Base-by-base conservation (phyloP, 1,140 invertebrate genomes). In the Drosophila kurseongensis region DNA sequence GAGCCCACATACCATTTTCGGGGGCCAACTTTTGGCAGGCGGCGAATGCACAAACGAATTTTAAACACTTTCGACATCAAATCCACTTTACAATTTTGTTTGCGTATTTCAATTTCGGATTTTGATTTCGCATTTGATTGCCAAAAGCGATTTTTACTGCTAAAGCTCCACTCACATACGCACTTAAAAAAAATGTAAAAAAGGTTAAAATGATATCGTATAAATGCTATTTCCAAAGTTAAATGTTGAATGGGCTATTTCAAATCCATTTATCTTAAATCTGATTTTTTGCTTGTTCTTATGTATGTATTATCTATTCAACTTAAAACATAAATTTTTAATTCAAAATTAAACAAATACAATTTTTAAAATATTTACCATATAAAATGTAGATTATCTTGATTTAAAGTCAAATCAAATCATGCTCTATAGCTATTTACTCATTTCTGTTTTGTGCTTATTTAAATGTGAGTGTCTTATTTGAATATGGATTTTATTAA, bases 101-200 rank as follows among this genome's bases (percentile, higher is more conserved):
- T 88, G 75, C 75, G 84, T 83, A 79, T 83, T 88, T 86, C 83
- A 79, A 88, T 88, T 85, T 88, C 66, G 80, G 76, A 89, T 77
- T 88, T 89, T 88, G 83, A 89, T 88, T 86, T 89, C 75, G 66
- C 56, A 73, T 83, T 83, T 79, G 84, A 86, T 88, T 86, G 83
- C 75, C 72, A 35, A 88, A 88, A 83, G 76, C 84, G 60, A 67
- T 80, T 86, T 83, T 82, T 68, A 69, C 63, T 35, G 35, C 65
- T 47, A 55, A n/a, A 44, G 32, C 45, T 18, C 44, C 29, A 57
- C 45, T 59, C 47, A 50, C 44, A 45, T 32, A 23, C 13, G 45
- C 66, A 47, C 38, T 54, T 13, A 16, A 67, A 67, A 66, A 36
- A 60, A 40, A 16, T 44, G 10, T 16, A 10, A 10, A 2, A 2